phyloP scores from a whole-genome alignment of 2,797 vertebrate species.

The Acropternis orthonyx region DNA sequence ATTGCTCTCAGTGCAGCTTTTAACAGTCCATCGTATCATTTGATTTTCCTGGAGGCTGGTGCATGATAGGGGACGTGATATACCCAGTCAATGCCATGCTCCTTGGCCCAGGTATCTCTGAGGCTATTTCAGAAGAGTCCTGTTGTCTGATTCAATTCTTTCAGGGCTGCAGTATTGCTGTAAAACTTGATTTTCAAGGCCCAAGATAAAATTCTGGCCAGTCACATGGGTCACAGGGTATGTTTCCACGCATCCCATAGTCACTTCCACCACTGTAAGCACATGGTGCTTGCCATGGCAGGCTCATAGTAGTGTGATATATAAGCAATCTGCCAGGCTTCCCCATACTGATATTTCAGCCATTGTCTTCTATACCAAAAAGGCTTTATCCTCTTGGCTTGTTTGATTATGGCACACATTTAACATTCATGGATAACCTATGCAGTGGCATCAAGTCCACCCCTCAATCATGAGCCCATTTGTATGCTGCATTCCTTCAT shows the following conservation, averaged over 20 bases:
- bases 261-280: background rate
- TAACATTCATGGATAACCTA: background rate
- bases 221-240: background rate
- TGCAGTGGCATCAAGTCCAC: background rate
- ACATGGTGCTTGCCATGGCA: too few species aligned
- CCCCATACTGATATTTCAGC: too few species aligned
- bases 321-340: too few species aligned
- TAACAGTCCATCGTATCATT: background rate
- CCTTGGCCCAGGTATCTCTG: background rate
- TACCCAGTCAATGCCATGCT: background rate
- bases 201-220: too few species aligned
- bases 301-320: too few species aligned
- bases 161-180: background rate
- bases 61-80: background rate
- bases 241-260: background rate
- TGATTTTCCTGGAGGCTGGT: background rate
- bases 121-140: background rate
- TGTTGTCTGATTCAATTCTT: background rate
- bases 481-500: background rate
- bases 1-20: background rate
- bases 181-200: background rate
- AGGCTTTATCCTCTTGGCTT: background rate
- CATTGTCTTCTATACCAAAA: too few species aligned
- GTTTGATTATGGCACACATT: background rate
- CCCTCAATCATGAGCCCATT: background rate